phyloP scores from a whole-genome alignment of 2,113 vertebrate species.

The Phycodurus eques region DNA sequence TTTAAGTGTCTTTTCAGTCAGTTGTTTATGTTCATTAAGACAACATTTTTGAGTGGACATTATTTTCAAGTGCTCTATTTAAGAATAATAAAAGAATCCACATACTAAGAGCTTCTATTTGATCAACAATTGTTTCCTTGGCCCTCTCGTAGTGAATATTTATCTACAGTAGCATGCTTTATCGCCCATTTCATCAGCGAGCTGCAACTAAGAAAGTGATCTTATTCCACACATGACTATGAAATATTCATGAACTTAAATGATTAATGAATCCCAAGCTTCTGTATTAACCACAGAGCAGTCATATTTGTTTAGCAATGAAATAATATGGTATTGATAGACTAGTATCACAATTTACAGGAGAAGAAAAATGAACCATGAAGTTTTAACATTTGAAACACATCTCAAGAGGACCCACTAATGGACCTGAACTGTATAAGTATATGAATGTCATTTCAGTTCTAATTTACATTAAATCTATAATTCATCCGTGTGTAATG shows the following conservation, averaged over 20 bases:
- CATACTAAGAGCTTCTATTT: background rate
- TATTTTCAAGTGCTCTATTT: background rate
- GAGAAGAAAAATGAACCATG: background rate
- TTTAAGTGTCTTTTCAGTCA: too few species aligned
- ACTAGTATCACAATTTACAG: background rate
- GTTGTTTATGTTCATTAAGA: too few species aligned
- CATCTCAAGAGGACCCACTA: background rate
- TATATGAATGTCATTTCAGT: constrained; percentile 37
- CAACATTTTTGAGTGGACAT: too few species aligned
- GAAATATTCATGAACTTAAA: constrained; percentile 41
- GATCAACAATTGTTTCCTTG: background rate
- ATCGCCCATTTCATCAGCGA: background rate
- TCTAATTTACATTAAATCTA: constrained; percentile 49
- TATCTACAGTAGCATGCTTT: background rate
- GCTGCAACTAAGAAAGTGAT: constrained; percentile 10
- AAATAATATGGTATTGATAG: constrained; percentile 21
- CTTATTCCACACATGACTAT: constrained; percentile 22
- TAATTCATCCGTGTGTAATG: constrained; percentile 58
- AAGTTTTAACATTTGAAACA: background rate
- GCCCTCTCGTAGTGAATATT: background rate
- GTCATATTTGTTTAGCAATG: background rate
- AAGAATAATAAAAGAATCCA: background rate
- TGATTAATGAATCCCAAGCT: constrained; percentile 32
- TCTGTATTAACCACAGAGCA: constrained; percentile 5
- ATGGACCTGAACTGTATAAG: constrained; percentile 26